phyloP scores from a whole-genome alignment of 1,140 invertebrate species.

The Hypothenemus hampei region DNA sequence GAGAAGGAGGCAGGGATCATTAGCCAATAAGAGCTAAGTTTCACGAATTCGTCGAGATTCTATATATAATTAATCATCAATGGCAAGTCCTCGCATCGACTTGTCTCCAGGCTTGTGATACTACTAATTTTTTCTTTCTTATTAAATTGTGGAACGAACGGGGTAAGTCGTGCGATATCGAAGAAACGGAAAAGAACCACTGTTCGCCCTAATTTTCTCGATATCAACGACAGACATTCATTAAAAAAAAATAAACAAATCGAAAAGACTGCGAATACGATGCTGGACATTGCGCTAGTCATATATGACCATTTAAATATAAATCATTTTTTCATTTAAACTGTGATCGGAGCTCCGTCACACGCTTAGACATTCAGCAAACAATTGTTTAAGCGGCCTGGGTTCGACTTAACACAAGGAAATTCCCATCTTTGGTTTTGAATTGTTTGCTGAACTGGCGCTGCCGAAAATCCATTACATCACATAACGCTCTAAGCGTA shows the following conservation, averaged over 20 bases:
- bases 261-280: conserved; percentile 36
- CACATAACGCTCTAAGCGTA: conserved; percentile 7
- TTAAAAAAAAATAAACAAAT: conserved; percentile 1
- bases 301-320: conserved; percentile 43
- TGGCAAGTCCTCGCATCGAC: no score
- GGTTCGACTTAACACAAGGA: no score
- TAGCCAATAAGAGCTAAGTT: no score
- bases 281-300: conserved; percentile 45
- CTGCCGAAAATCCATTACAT: conserved; percentile 3
- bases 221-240: no score
- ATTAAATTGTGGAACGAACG: conserved; percentile 19
- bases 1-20: no score
- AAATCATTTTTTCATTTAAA: no score
- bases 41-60: no score
- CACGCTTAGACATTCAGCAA: no score
- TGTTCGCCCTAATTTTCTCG: neutral
- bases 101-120: conserved; percentile 22
- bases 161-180: no score
- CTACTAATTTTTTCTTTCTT: conserved; percentile 18
- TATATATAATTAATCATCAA: no score
- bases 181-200: neutral
- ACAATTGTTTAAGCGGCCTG: no score
- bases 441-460: neutral
- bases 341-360: conserved; percentile 46
- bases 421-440: neutral